Percentiles rank a stretch among this genome's conserved stretches.
Evolutionary conservation across 2,888 invertebrate species (phyloP).

Genomic region (Rhynchonema sp.): DNA sequence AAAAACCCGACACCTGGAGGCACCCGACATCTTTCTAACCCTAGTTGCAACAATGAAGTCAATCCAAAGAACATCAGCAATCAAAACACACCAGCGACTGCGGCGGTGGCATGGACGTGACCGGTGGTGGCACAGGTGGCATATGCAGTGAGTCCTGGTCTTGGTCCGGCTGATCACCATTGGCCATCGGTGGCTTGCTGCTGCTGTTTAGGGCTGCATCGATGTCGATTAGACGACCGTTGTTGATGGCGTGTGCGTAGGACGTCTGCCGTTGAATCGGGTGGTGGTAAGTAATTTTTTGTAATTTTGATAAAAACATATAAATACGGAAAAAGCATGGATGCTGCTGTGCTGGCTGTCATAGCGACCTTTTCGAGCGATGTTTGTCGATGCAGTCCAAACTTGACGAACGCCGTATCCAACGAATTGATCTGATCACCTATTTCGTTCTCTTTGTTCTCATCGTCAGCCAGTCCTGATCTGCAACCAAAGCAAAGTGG

Average conservation of each 20-base stretch:
- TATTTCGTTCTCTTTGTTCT: too few relatives aligned
- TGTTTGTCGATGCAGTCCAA: not conserved
- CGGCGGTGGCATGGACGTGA: not conserved
- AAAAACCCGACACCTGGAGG: too few relatives aligned
- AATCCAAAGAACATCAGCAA: too few relatives aligned
- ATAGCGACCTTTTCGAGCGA: not conserved
- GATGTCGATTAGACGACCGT: not conserved
- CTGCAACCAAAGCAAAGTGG: too few relatives aligned
- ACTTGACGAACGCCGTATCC: not conserved
- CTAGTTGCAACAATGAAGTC: too few relatives aligned
- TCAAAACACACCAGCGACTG: too few relatives aligned
- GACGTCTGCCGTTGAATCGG: not conserved
- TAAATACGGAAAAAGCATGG: too few relatives aligned
- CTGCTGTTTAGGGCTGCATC: not conserved
- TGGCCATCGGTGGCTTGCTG: not conserved
- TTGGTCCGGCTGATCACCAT: not conserved
- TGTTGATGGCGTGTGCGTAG: not conserved
- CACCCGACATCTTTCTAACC: too few relatives aligned
- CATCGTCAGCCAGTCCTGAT: conserved; percentile 11
- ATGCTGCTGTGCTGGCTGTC: too few relatives aligned
- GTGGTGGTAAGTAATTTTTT: not conserved
- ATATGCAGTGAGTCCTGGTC: not conserved
- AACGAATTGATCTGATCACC: not conserved
- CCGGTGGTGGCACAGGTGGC: not conserved
- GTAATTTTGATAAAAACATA: not conserved